Evolutionary conservation across 2,888 invertebrate species (phyloP), one percentile per base, ranked within the genome.

Genomic region (Cryptus armator): DNA sequence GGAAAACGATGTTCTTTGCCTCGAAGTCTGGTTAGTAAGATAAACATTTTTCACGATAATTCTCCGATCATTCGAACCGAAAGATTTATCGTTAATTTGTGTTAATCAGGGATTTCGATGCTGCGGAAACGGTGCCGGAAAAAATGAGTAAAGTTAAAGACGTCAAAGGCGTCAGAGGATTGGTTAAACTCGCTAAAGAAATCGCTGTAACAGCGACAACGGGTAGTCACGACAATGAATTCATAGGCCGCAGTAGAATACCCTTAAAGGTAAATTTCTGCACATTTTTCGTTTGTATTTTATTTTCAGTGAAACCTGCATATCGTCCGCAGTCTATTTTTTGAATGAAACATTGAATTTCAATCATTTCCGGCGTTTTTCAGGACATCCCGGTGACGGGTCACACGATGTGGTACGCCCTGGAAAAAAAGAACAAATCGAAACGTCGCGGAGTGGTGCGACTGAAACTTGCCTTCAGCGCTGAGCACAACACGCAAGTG

Each of bases 341-440:
- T 16, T 19, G 44, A 6, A 16, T 24, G 44, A 19, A 66, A 19
- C 9, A 16, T 10, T 46, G 37, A 53, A 56, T 37, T 79, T 72
- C 1, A 19, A 53, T 53, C 19, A 19, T 4, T 24, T 16, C 10
- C 4, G 9, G 44, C 7, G 24, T 24, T 24, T 24, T 32, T 37
- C 93, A 97, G 98, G 97, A 98, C 62, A 97, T 99, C 91, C 99
- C 99, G 12, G 97, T 98, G 0, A 96, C 97, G n/a, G 99, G 99
- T 0, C 96, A 98, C 94, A 97, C 97, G 53, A 97, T 97, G 94
- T 99, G 99, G 99, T 98, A 97, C 93, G 96, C 97, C 89, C 94
- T 99, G 75, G 98, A 98, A 91, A 97, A 97, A 92, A 97, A 96
- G 91, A 97, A 96, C 91, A 97, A 97, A 92, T 95, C 97, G 4